These are phyloP conservation scores for Symphodus melops DNA, from an alignment of 2,113 vertebrate species.

Conservation along the genomic window DNA sequence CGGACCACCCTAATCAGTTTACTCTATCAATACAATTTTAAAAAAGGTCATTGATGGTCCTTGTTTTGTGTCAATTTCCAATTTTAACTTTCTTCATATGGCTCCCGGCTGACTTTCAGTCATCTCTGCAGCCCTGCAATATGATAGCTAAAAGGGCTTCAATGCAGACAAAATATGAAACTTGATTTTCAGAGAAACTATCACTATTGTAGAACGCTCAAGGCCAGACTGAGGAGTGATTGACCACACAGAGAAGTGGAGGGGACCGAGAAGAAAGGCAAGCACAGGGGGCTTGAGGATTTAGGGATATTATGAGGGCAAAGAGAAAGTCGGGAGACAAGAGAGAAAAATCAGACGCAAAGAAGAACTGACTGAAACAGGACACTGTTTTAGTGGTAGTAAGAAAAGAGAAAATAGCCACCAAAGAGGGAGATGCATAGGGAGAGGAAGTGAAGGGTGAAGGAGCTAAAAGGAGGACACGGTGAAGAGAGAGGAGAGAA, in stretches of 20 bases:
- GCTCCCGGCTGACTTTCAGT: constrained; percentile 18
- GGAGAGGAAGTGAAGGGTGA: background rate
- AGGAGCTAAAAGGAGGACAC: background rate
- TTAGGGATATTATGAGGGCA: constrained; percentile 21
- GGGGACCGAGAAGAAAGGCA: constrained; percentile 15
- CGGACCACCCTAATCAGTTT: constrained; percentile 44
- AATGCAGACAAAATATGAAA: constrained; percentile 39
- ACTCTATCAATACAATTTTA: constrained; percentile 55
- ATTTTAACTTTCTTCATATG: constrained; percentile 38
- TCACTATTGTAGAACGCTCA: constrained; percentile 18
- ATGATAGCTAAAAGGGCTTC: constrained; percentile 17
- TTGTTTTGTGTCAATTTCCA: constrained; percentile 47
- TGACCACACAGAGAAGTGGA: background rate
- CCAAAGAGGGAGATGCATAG: constrained; percentile 14
- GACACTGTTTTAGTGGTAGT: constrained; percentile 10
- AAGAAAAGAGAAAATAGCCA: constrained; percentile 4
- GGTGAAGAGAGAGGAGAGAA: constrained; percentile 11
- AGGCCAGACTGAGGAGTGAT: constrained; percentile 38
- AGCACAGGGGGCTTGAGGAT: constrained; percentile 24
- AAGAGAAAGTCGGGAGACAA: constrained; percentile 20
- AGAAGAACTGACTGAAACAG: constrained; percentile 2
- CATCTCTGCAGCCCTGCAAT: constrained; percentile 28
- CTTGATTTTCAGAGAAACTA: constrained; percentile 47
- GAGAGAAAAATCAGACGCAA: constrained; percentile 8
- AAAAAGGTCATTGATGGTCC: constrained; percentile 40